A percentile compares a stretch with the other conserved stretches of the same genome.
Conservation (phyloP, 1,140 invertebrate species). For the Pectinophora gossypiella region DNA sequence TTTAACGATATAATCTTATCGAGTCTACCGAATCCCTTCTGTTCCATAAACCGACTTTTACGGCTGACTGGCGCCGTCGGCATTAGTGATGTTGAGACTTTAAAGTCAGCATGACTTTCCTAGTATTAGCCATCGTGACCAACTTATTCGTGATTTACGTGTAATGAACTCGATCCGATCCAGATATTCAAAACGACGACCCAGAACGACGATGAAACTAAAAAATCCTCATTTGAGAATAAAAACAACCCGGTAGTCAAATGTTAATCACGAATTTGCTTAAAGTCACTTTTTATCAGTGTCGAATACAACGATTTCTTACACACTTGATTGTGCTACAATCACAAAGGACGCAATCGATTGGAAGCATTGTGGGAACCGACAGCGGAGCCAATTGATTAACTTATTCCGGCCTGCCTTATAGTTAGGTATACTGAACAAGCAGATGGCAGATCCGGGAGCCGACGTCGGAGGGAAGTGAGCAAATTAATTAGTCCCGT, state of each 20-base stretch:
- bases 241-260: too few species aligned
- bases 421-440: conserved; percentile 23
- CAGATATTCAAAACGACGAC: too few species aligned
- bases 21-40: neutral
- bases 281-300: too few species aligned
- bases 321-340: conserved; percentile 5
- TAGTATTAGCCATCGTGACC: too few species aligned
- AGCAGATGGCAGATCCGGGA: conserved; percentile 28
- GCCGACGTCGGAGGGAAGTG: conserved; percentile 18
- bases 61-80: neutral
- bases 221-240: too few species aligned
- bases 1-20: neutral
- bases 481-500: neutral
- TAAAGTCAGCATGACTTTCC: neutral
- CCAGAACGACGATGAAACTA: too few species aligned
- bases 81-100: neutral
- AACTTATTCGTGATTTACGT: too few species aligned
- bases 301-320: too few species aligned
- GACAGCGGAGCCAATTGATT: conserved; percentile 36
- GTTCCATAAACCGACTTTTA: neutral
- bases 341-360: conserved; percentile 19
- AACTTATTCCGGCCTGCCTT: conserved; percentile 25
- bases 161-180: too few species aligned
- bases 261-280: too few species aligned
- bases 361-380: conserved; percentile 6